Conservation (phyloP, 2,113 vertebrate species). For the Gymnorhina tibicen region DNA sequence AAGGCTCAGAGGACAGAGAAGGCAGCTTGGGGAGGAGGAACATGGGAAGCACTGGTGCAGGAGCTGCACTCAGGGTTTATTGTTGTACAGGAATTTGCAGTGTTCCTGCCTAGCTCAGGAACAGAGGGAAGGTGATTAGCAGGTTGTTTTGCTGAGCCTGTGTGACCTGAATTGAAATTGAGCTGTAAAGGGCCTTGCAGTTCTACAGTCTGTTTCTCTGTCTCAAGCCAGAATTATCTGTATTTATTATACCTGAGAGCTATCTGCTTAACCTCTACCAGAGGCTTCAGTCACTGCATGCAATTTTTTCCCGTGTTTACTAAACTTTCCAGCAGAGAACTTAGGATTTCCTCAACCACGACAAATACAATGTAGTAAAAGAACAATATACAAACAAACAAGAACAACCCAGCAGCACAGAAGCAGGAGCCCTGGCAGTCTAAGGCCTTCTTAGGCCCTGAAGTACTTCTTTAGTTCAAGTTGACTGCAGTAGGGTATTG, state of each 20-base stretch:
- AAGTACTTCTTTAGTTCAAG: neutral
- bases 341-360: neutral
- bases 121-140: neutral
- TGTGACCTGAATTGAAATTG: neutral
- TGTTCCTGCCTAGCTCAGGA: neutral
- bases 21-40: neutral
- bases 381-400: neutral
- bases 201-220: neutral
- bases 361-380: neutral
- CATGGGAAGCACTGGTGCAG: neutral
- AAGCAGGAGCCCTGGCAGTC: neutral
- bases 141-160: neutral
- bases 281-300: neutral
- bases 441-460: neutral
- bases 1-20: neutral
- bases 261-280: neutral
- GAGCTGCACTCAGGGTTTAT: neutral
- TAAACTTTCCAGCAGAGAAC: neutral
- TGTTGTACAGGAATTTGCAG: neutral
- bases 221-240: neutral
- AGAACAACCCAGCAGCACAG: neutral
- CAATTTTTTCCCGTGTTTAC: neutral
- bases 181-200: neutral
- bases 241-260: neutral
- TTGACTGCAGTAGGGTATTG: neutral